Conservation (phyloP, 2,113 vertebrate genomes). For the Cephalopholis sonnerati region DNA sequence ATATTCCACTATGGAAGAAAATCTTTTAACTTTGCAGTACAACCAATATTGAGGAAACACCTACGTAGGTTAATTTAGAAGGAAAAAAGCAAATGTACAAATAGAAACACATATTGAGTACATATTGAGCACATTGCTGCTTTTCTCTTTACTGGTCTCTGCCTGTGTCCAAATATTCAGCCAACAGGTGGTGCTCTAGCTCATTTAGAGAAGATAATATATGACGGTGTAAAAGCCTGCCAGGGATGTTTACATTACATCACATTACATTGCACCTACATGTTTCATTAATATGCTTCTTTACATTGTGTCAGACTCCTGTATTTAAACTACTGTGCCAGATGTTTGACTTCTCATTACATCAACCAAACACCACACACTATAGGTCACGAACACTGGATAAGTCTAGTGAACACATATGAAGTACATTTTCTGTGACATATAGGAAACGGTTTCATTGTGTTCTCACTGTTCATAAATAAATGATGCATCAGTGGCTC, state of each 20-base stretch:
- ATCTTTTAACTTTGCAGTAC: background rate
- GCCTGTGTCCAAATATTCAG: background rate
- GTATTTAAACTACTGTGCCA: background rate
- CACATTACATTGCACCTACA: background rate
- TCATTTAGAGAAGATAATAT: slow-evolving; percentile 17
- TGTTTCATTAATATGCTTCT: background rate
- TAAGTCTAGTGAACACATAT: background rate
- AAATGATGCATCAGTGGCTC: slow-evolving; percentile 23
- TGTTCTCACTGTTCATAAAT: slow-evolving; percentile 40
- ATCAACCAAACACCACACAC: too few species aligned
- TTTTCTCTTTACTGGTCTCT: background rate
- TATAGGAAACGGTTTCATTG: background rate
- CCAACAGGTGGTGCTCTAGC: slow-evolving; percentile 67
- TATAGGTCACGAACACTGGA: background rate
- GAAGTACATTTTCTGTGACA: background rate
- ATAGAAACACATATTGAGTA: background rate
- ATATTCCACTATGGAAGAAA: slow-evolving; percentile 1
- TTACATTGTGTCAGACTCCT: background rate
- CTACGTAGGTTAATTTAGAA: background rate
- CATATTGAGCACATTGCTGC: background rate
- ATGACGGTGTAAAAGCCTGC: background rate
- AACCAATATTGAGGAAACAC: background rate
- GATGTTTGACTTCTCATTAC: background rate
- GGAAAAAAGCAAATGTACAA: background rate
- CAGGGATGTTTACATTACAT: background rate